phyloP scores from a whole-genome alignment of 1,140 invertebrate species.

The Bradysia coprophila region DNA sequence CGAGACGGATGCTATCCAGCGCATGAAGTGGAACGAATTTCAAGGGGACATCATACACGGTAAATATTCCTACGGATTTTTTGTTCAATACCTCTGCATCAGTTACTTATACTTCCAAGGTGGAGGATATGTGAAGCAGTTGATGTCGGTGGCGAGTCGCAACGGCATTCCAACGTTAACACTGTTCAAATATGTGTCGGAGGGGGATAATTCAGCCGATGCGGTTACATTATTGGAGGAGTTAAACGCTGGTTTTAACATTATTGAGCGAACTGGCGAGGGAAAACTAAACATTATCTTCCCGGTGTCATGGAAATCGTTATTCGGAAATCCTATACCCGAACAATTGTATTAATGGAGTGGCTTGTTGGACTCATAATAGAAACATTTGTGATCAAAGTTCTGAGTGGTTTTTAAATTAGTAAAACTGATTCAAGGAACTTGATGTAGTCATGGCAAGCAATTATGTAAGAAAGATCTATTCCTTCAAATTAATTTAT shows the following conservation, averaged over 20 bases:
- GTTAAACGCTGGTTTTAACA: conserved; percentile 31
- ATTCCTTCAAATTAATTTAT: too few relatives aligned
- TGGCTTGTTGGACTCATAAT: too few relatives aligned
- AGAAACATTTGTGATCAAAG: too few relatives aligned
- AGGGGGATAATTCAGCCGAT: conserved; percentile 51
- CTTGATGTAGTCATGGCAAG: too few relatives aligned
- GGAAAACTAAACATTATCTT: conserved; percentile 10
- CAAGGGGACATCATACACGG: conserved; percentile 19
- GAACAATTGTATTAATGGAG: conserved; percentile 1
- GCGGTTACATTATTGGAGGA: conserved; percentile 32
- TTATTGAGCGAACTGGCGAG: conserved; percentile 16
- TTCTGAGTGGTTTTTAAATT: too few relatives aligned
- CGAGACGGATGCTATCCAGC: conserved; percentile 19
- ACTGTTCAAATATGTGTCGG: conserved; percentile 44
- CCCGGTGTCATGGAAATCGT: conserved; percentile 19
- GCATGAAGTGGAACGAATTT: conserved; percentile 25
- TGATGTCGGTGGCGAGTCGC: conserved; percentile 28
- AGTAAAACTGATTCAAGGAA: too few relatives aligned
- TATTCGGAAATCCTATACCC: conserved; percentile 18
- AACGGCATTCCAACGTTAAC: conserved; percentile 28
- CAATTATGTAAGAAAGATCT: too few relatives aligned
- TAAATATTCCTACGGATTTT: too few relatives aligned
- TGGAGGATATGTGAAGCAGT: conserved; percentile 32
- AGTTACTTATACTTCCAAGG: too few relatives aligned
- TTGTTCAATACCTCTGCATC: too few relatives aligned